A percentile compares a stretch with the other conserved stretches of the same genome.
These are phyloP conservation scores for Sylvilagus bachmani DNA, from an alignment of 2,113 vertebrate genomes.

Conservation along the genomic window DNA sequence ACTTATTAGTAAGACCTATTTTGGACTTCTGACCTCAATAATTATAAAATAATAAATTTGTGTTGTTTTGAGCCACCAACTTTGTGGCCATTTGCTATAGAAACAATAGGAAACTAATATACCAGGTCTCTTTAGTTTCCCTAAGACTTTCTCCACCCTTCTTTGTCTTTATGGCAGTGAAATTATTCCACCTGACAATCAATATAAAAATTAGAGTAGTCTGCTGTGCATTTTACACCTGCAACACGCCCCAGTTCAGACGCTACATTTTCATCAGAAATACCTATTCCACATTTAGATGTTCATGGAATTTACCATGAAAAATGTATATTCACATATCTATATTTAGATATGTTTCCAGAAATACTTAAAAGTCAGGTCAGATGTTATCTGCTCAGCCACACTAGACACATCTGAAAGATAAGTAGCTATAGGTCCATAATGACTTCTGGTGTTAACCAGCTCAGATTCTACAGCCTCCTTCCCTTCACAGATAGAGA, in stretches of 20 bases:
- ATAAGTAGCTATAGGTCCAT: neutral
- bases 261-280: neutral
- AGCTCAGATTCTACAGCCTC: neutral
- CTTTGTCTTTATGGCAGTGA: neutral
- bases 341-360: neutral
- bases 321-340: neutral
- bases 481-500: neutral
- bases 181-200: neutral
- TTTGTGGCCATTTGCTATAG: neutral
- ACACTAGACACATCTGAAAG: neutral
- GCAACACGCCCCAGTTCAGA: neutral
- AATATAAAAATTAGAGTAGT: constrained; percentile 8
- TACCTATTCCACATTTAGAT: constrained; percentile 19
- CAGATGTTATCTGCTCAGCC: neutral
- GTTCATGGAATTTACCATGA: neutral
- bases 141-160: neutral
- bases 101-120: neutral
- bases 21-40: constrained; percentile 12
- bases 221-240: neutral
- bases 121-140: neutral
- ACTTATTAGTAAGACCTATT: neutral
- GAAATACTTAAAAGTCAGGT: neutral
- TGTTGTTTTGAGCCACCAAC: neutral
- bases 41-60: neutral
- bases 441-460: neutral